Base-by-base conservation (phyloP, 2,888 invertebrate genomes). In the Polymixis lichenea region DNA sequence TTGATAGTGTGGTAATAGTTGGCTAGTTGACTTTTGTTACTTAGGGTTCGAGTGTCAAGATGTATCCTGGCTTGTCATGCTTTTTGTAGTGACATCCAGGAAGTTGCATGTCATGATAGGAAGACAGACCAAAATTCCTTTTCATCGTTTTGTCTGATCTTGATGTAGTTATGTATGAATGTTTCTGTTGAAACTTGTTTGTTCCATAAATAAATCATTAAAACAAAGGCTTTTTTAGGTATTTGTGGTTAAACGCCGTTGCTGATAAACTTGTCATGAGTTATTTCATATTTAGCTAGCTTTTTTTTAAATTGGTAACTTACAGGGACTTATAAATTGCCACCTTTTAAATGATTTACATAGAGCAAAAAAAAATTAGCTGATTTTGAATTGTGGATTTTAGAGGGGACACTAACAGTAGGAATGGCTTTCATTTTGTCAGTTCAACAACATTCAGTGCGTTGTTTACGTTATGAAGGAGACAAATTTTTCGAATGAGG, bases 1-100 rank as follows among this genome's bases (percentile, higher is more conserved):
- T 56, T 69, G 87, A 88, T 88, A 87, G 84, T 84, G 77, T 87
- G 55, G 67, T 87, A 86, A 87, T 85, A 81, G 87, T 83, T 68
- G 69, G 64, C 72, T 32, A 84, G 84, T 77, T 82, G 80, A 86
- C 87, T 84, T 80, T 83, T 73, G 83, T 83, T 83, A 71, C 51
- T 69, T 76, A 73, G 73, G 80, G 86, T 86, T 84, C 82, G 80
- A 76, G 64, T 84, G 87, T 88, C 86, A 79, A 55, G 78, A 83
- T 78, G 77, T 87, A 80, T 88, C 88, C 85, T 80, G 88, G 25
- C 46, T 51, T 83, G 88, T 83, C 87, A 84, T 25, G 58, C 66
- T 78, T 75, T 72, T 67, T 78, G 82, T 60, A 51, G 83, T 79
- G 82, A 78, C 78, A 58, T 74, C 68, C 68, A 78, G 85, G 85